A percentile compares a stretch with the other conserved stretches of the same genome.
phyloP scores from a whole-genome alignment of 2,113 vertebrate species.

The Morone saxatilis region DNA sequence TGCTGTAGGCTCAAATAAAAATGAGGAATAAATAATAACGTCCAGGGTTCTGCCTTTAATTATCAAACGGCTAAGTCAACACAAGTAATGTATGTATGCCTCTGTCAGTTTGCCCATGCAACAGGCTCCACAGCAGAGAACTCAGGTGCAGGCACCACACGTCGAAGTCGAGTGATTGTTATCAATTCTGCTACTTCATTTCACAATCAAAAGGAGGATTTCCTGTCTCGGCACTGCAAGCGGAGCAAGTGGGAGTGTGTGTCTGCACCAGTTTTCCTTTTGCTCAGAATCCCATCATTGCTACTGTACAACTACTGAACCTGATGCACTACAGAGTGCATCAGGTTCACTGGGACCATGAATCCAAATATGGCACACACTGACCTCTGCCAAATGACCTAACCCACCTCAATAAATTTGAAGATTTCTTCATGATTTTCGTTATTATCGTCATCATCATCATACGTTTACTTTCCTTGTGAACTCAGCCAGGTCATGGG shows the following conservation, averaged over 20 bases:
- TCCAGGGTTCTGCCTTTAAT: constrained; percentile 22
- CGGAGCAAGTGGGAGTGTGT: constrained; percentile 47
- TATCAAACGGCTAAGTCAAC: constrained; percentile 7
- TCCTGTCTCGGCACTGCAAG: constrained; percentile 78
- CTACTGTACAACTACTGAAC: no score
- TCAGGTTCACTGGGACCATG: constrained; percentile 61
- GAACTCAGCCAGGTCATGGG: constrained; percentile 52
- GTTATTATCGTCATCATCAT: constrained; percentile 58
- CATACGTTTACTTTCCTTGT: constrained; percentile 20
- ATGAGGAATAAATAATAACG: constrained; percentile 16
- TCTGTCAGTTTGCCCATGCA: constrained; percentile 25
- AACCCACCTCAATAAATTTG: constrained; percentile 38
- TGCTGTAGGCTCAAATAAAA: constrained; percentile 30
- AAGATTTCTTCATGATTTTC: constrained; percentile 53
- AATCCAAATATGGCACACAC: constrained; percentile 47
- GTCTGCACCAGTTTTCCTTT: constrained; percentile 67
- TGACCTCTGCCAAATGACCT: constrained; percentile 45
- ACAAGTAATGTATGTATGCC: neutral
- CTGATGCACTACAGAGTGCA: constrained; percentile 67
- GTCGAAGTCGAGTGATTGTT: constrained; percentile 56
- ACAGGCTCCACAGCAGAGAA: constrained; percentile 6
- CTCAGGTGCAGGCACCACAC: constrained; percentile 47
- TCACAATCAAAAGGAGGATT: constrained; percentile 84
- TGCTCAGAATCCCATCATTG: constrained; percentile 43
- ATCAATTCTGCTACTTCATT: constrained; percentile 59